A percentile compares a stretch with the other conserved stretches of the same genome.
These are phyloP conservation scores for Noctua fimbriata DNA, from an alignment of 2,888 invertebrate species.

Conservation along the genomic window DNA sequence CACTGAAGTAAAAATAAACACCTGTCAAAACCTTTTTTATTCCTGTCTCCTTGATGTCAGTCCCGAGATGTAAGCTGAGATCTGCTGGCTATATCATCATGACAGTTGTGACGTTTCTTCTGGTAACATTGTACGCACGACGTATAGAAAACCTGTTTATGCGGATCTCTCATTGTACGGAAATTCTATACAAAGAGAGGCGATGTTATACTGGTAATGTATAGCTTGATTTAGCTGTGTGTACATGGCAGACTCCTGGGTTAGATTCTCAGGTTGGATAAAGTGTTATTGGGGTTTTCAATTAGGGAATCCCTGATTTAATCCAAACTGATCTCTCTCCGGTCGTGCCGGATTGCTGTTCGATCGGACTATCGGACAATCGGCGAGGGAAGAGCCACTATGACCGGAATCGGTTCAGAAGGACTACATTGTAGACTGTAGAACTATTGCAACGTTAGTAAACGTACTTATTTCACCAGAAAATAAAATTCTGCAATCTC, in stretches of 20 bases:
- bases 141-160: too few species aligned
- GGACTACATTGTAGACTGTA: background rate
- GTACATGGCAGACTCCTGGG: background rate
- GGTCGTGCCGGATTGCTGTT: background rate
- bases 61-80: background rate
- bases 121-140: background rate
- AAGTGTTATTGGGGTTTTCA: background rate
- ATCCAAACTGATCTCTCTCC: background rate
- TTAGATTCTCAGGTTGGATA: background rate
- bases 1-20: background rate
- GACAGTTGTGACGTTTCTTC: background rate
- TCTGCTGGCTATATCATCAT: slow-evolving; percentile 1
- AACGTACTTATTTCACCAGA: background rate
- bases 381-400: too few species aligned
- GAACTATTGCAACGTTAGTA: background rate
- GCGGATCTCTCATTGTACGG: too few species aligned
- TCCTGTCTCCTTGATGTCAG: background rate
- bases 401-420: background rate
- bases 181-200: too few species aligned
- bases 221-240: background rate
- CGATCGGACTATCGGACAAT: too few species aligned
- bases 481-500: background rate
- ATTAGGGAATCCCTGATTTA: background rate
- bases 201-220: too few species aligned
- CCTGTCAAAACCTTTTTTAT: background rate